Conservation (phyloP, 1,140 invertebrate species). For the Tetragnatha versicolor region DNA sequence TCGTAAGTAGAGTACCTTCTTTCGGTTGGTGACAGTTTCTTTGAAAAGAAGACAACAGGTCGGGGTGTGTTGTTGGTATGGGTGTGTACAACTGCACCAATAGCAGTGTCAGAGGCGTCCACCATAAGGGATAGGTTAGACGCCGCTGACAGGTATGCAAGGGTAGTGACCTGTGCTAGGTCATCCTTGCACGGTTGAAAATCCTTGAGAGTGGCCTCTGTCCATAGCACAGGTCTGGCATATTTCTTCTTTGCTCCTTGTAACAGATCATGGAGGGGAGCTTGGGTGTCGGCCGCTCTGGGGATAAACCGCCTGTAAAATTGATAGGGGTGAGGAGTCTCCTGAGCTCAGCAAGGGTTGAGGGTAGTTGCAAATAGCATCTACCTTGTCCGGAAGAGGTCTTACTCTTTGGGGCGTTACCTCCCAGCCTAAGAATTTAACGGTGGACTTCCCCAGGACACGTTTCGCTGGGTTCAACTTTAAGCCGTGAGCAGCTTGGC, state of each 20-base stretch:
- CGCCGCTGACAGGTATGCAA: no score
- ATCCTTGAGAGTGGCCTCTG: not conserved
- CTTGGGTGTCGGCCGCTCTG: constrained; percentile 56
- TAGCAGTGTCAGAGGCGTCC: no score
- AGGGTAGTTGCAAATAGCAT: constrained; percentile 62
- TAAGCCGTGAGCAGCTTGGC: constrained; percentile 59
- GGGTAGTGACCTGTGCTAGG: no score
- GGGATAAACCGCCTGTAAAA: constrained; percentile 62
- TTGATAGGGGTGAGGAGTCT: no score
- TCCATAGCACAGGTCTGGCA: not conserved
- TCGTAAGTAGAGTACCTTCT: no score
- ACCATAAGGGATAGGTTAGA: no score
- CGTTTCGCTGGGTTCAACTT: constrained; percentile 58
- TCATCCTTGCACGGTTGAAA: no score
- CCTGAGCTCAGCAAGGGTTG: constrained; percentile 61
- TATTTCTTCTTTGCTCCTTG: no score
- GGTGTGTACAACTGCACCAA: no score
- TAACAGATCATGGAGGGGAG: constrained; percentile 38
- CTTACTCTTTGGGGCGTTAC: constrained; percentile 59
- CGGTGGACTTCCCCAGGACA: not conserved
- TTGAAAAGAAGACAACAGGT: no score
- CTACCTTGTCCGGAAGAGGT: constrained; percentile 60
- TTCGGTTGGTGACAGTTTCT: no score
- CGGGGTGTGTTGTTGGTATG: no score
- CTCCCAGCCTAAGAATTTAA: constrained; percentile 61